These are phyloP conservation scores for Sphaerophoria rueppellii DNA, from an alignment of 2,888 invertebrate species.

Conservation along the genomic window DNA sequence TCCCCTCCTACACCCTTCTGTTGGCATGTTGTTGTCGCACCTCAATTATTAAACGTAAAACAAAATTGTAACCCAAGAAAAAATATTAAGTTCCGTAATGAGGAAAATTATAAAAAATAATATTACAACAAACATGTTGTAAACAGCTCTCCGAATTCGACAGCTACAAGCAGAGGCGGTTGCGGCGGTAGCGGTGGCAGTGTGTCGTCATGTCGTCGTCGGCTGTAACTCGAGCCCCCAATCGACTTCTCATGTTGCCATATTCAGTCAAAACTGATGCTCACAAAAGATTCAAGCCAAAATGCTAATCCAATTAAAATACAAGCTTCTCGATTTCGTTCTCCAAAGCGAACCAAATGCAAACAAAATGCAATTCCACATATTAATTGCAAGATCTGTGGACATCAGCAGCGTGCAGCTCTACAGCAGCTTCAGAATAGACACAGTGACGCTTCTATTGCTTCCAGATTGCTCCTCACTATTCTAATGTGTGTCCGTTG, in stretches of 20 bases:
- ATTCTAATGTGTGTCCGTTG: constrained; percentile 62
- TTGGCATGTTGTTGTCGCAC: constrained; percentile 10
- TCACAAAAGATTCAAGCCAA: constrained; percentile 47
- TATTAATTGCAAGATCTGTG: constrained; percentile 64
- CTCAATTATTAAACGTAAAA: constrained; percentile 41
- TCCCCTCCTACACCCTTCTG: background rate
- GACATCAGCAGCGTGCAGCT: background rate
- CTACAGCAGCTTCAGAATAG: constrained; percentile 55
- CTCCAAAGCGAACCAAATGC: background rate
- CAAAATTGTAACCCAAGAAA: constrained; percentile 18
- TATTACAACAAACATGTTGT: constrained; percentile 42
- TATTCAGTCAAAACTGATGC: constrained; percentile 55
- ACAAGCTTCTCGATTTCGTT: constrained; percentile 19
- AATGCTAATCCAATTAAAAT: constrained; percentile 71
- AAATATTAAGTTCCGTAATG: constrained; percentile 54
- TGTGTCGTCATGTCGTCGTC: no score
- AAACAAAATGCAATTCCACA: constrained; percentile 49
- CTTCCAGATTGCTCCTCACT: constrained; percentile 52
- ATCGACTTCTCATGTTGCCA: constrained; percentile 59
- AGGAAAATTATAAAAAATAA: constrained; percentile 55
- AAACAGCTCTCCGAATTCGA: constrained; percentile 2
- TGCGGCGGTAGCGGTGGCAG: no score
- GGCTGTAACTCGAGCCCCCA: constrained; percentile 61
- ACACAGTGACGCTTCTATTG: constrained; percentile 66
- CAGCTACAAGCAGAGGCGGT: background rate